Base-by-base conservation (phyloP, 2,888 invertebrate genomes). In the Apantesis nais region DNA sequence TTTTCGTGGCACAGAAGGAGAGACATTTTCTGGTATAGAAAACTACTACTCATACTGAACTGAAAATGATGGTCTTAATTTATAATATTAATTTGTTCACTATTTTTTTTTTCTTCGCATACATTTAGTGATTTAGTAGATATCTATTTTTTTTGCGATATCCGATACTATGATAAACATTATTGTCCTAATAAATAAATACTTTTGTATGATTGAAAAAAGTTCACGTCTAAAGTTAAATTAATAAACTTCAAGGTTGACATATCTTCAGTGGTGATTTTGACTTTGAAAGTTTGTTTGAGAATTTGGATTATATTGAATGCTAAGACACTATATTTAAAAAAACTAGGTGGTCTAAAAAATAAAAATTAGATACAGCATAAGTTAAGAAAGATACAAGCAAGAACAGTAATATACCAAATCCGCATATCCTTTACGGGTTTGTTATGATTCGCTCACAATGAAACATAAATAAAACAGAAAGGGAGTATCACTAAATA, bases 401-500 rank as follows among this genome's bases (percentile, higher is more conserved):
- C 2, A 37, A n/a, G 22, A 16, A 44, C 8, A 48, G 29, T 44
- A 34, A 63, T 62, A 44, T 52, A 12, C 41, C 62, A 66, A 67
- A 44, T 44, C 48, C 34, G 1, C 12, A 39, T 55, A 12, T 63
- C 55, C 52, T 67, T 63, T 14, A 67, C 58, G 67, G 34, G 71
- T 66, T 66, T 68, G 62, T 75, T 78, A 73, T 71, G 63, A 76
- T 76, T 63, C 44, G 22, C 34, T 25, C 64, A 80, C 75, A 79
- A 75, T 76, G 68, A 77, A 72, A 68, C 67, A 74, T 71, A 72
- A 77, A 77, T 68, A 76, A 74, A 69, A 65, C 67, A 74, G 64
- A 65, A 75, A 69, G 65, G 76, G 70, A 73, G 69, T 75, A 79
- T 80, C 77, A 72, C 74, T 76, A 81, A 81, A 85, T 84, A 83